Evolutionary conservation across 2,797 vertebrate species (phyloP).

Genomic region (Crenichthys baileyi): DNA sequence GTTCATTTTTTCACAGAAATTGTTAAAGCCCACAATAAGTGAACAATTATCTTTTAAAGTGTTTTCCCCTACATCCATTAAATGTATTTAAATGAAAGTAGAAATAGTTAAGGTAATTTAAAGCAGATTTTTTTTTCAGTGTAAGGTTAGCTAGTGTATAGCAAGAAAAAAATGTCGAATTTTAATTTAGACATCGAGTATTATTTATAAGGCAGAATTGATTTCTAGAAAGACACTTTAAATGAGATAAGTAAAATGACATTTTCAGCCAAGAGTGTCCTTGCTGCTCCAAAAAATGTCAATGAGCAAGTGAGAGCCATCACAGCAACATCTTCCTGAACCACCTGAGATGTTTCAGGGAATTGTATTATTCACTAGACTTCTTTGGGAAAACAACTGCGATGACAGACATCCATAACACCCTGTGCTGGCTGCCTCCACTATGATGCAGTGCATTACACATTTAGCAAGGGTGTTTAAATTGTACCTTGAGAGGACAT

Average conservation of each 20-base stretch:
- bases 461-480: conserved; percentile 57
- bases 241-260: conserved; percentile 4
- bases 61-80: not conserved
- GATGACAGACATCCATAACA: conserved; percentile 29
- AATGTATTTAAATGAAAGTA: not conserved
- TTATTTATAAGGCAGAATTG: not conserved
- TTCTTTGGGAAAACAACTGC: conserved; percentile 29
- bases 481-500: conserved; percentile 60
- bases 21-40: not conserved
- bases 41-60: not conserved
- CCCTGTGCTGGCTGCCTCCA: conserved; percentile 33
- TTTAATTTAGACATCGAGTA: not conserved
- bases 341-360: conserved; percentile 49
- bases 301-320: conserved; percentile 33
- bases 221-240: conserved; percentile 8
- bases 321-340: conserved; percentile 40
- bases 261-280: conserved; percentile 21
- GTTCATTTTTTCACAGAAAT: not conserved
- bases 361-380: conserved; percentile 64
- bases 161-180: not conserved
- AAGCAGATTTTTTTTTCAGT: too few relatives aligned
- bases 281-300: conserved; percentile 23
- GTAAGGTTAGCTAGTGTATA: not conserved
- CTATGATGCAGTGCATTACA: conserved; percentile 45
- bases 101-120: not conserved